Base-by-base conservation (phyloP, 2,797 vertebrate genomes). In the Ctenopoma multispine region DNA sequence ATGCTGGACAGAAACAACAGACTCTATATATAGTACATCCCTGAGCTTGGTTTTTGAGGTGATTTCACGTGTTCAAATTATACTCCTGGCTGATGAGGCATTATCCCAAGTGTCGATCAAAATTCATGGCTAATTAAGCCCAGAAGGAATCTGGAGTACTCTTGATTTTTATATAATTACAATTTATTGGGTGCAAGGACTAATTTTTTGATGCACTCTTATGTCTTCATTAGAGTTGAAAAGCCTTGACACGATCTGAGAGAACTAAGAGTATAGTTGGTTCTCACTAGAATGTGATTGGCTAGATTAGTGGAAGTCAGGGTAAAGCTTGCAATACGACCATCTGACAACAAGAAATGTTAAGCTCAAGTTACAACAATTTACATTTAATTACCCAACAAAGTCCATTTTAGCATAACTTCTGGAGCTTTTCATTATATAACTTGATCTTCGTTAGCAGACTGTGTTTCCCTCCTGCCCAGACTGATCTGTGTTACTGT, bases 1-100 rank as follows among this genome's bases (percentile, higher is more conserved):
- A 58, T 43, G 36, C 6, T 7, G 27, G 18, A 55, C 23, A 68
- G 46, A 62, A 61, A 49, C 44, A 68, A 54, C 8, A 2, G 4
- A 36, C 48, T 57, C 40, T n/a, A 61, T 51, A 20, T 1, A 53
- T 20, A 7, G 5, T 8, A 11, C 50, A 47, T 58, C 14, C 9
- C 23, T 34, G 17, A 51, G 64, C 61, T 43, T 53, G 13, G 82
- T 48, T 29, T 76, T 3, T 1, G 24, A 23, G 60, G 46, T 64
- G 46, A 68, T 71, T 71, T 64, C 40, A 57, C 63, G 34, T 75
- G 47, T 55, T 59, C 11, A 68, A 70, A 69, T 57, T 48, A 48
- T 34, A 31, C 51, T 70, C 49, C 58, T 50, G 50, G 41, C 63
- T 84, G 78, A 84, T 69, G 67, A 84, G 49, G 34, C 72, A 75